Base-by-base conservation (phyloP, 2,113 vertebrate genomes). In the Mionectes macconnelli region DNA sequence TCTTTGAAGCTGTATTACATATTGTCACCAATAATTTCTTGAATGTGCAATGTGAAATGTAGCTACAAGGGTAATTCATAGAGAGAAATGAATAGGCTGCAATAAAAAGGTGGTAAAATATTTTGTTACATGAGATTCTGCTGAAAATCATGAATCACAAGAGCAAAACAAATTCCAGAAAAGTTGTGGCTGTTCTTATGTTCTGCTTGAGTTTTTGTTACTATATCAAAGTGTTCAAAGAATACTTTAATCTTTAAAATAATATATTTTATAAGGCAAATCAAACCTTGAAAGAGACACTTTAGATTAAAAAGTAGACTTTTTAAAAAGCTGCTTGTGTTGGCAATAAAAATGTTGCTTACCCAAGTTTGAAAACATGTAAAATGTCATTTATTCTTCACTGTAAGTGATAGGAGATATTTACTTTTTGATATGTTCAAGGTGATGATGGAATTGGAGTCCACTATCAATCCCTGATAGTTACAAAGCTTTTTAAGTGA, bases 401-500 rank as follows among this genome's bases (percentile, higher is more conserved):
- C 44, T 75, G 19, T n/a, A 92, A 87, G 56, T 49, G 33, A 42
- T 25, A 81, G 52, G 6, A 92, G 39, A 63, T 60, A 84, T 67
- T 94, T 95, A 74, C 35, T 89, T 93, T 77, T 75, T 84, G 39
- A 87, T 89, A 75, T 37, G 20, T 47, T 93, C 39, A 84, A 81
- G 35, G 42, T 94, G 75, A 44, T 19, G 8, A 27, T n/a, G 39
- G 68, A 88, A 78, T 44, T 92, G 56, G 55, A 87, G 56, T 74
- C 72, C 50, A 47, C 33, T 63, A 78, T 84, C 60, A 93, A 31
- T 33, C 42, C 47, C 35, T 74, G 59, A 44, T 30, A 90, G 30
- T 39, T 70, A 68, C 28, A 83, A 92, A 87, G 39, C 55, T 63
- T 74, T 74, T 45, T 74, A 35, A 45, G 35, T 35, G 25, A 27